phyloP scores from a whole-genome alignment of 2,888 invertebrate species.

The Tipula unca region DNA sequence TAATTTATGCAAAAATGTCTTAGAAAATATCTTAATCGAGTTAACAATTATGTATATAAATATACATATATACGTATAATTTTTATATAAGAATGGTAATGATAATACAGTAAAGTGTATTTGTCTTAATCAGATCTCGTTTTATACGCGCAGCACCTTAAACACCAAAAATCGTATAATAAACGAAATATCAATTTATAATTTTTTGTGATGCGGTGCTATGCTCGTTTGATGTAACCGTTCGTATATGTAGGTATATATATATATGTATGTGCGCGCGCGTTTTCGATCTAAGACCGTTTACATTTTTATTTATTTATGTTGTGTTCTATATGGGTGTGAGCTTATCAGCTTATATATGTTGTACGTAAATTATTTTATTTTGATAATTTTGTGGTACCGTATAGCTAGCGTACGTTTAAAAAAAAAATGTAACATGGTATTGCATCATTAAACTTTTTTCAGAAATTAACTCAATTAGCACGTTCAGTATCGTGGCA shows the following conservation, averaged over 20 bases:
- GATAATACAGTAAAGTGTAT: not conserved
- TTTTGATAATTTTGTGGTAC: not conserved
- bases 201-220: not conserved
- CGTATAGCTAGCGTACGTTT: not conserved
- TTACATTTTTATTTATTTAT: not conserved
- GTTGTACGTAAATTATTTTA: not conserved
- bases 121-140: constrained; percentile 1
- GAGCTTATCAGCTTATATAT: not conserved
- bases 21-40: constrained; percentile 20
- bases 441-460: not conserved
- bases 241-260: not conserved
- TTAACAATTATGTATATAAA: not conserved
- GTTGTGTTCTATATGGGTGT: not conserved
- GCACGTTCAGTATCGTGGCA: not conserved
- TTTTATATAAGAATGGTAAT: not conserved
- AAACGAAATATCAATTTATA: not conserved
- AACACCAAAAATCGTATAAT: not conserved
- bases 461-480: not conserved
- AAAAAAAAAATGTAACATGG: not conserved
- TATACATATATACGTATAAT: not conserved
- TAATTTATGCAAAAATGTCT: constrained; percentile 19
- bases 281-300: not conserved
- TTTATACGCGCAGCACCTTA: not conserved
- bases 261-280: not conserved
- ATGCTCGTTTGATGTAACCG: not conserved